Conservation (phyloP, 2,113 vertebrate species). For the Balaeniceps rex region DNA sequence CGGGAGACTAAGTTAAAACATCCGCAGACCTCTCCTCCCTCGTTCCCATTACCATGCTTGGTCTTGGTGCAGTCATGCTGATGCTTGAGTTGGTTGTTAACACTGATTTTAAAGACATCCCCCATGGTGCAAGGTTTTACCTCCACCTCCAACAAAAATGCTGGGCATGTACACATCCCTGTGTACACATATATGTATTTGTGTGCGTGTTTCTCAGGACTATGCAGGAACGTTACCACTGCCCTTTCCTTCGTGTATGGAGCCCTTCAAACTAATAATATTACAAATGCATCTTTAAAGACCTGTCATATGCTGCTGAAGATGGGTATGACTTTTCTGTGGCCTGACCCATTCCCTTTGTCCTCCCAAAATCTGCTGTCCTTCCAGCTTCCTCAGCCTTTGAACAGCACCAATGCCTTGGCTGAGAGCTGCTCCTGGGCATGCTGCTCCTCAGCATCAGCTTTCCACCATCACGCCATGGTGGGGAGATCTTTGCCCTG, state of each 20-base stretch:
- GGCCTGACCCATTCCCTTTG: not conserved
- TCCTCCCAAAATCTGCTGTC: not conserved
- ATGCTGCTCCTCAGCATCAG: not conserved
- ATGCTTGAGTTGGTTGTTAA: not conserved
- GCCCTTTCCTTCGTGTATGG: not conserved
- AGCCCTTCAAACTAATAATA: not conserved
- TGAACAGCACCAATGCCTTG: rapidly evolving
- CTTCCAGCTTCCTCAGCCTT: not conserved
- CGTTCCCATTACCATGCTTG: not conserved
- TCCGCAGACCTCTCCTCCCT: constrained; percentile 5
- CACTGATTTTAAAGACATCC: not conserved
- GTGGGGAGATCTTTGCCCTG: not conserved
- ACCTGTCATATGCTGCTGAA: not conserved
- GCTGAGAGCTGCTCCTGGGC: not conserved
- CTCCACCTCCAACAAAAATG: not conserved
- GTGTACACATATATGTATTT: not conserved
- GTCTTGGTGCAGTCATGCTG: not conserved
- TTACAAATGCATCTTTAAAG: not conserved
- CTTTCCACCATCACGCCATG: rapidly evolving
- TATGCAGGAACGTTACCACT: not conserved
- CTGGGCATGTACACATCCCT: not conserved
- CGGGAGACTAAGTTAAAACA: constrained; percentile 34
- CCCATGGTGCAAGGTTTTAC: not conserved
- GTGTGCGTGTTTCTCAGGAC: not conserved
- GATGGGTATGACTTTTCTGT: not conserved